Conservation (phyloP, 2,888 invertebrate species). For the Noctua janthina region DNA sequence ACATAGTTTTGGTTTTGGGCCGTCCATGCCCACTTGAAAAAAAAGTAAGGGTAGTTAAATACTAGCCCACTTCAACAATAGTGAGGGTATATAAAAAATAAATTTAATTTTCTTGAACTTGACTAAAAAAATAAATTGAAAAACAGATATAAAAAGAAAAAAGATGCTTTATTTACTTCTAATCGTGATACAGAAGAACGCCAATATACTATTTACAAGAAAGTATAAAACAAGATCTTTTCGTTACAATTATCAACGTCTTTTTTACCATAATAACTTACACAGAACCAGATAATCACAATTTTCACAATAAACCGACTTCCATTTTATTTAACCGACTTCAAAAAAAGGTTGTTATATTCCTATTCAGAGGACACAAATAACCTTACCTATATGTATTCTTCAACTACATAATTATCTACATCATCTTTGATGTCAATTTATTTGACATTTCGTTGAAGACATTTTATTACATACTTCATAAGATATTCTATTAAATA, state of each 20-base stretch:
- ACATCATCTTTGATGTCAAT: not conserved
- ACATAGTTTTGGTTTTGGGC: no score
- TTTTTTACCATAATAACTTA: slow-evolving; percentile 6
- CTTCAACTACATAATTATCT: not conserved
- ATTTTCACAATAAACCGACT: not conserved
- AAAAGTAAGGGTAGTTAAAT: no score
- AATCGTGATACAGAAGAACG: slow-evolving; percentile 34
- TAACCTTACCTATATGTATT: not conserved
- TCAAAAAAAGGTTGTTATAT: not conserved
- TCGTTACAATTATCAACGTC: not conserved
- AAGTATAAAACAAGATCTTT: slow-evolving; percentile 57
- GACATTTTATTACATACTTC: slow-evolving; percentile 1
- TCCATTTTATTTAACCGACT: slow-evolving; percentile 10
- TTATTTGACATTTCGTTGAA: slow-evolving; percentile 18
- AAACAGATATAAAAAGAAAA: slow-evolving; percentile 18
- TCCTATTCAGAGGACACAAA: slow-evolving; percentile 11
- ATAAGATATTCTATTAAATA: slow-evolving; percentile 2
- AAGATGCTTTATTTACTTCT: slow-evolving; percentile 57
- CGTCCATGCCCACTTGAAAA: no score
- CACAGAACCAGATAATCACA: not conserved
- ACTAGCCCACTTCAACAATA: no score
- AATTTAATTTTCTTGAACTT: no score
- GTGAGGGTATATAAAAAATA: no score
- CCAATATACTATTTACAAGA: slow-evolving; percentile 50
- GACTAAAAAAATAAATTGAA: not conserved